phyloP scores from a whole-genome alignment of 2,888 invertebrate genomes.

The Euspilapteryx auroguttella region DNA sequence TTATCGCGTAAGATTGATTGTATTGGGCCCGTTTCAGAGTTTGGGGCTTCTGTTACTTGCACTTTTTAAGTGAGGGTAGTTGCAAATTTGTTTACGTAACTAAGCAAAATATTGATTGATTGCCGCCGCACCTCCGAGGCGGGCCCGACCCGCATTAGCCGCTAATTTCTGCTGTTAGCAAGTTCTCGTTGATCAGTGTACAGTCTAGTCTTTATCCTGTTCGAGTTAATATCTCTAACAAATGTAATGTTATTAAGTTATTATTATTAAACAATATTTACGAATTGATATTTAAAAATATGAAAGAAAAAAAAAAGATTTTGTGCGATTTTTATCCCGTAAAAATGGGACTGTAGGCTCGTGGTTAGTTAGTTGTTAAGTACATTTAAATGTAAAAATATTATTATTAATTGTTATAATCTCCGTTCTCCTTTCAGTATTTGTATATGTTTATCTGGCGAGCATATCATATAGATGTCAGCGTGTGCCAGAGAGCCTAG shows the following conservation, averaged over 20 bases:
- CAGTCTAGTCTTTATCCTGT: conserved; percentile 62
- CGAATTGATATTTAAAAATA: conserved; percentile 57
- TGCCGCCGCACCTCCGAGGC: too few relatives aligned
- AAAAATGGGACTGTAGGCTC: conserved; percentile 35
- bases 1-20: too few relatives aligned
- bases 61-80: too few relatives aligned
- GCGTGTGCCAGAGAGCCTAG: conserved; percentile 1
- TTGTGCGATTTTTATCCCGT: conserved; percentile 38
- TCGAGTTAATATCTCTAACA: conserved; percentile 44
- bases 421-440: conserved; percentile 58
- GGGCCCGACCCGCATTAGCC: too few relatives aligned
- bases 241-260: conserved; percentile 16
- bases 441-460: conserved; percentile 41
- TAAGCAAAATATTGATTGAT: too few relatives aligned
- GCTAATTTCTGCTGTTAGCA: conserved; percentile 6
- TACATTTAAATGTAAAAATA: conserved; percentile 44
- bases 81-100: too few relatives aligned
- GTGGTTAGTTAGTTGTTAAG: conserved; percentile 54
- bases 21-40: too few relatives aligned
- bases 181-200: conserved; percentile 58
- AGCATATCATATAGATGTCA: conserved; percentile 16
- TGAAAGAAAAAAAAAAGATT: too few relatives aligned
- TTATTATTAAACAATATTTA: conserved; percentile 41
- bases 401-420: conserved; percentile 50
- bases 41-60: too few relatives aligned